Conservation (phyloP, 1,140 invertebrate genomes). For the Tetragonula clypearis region DNA sequence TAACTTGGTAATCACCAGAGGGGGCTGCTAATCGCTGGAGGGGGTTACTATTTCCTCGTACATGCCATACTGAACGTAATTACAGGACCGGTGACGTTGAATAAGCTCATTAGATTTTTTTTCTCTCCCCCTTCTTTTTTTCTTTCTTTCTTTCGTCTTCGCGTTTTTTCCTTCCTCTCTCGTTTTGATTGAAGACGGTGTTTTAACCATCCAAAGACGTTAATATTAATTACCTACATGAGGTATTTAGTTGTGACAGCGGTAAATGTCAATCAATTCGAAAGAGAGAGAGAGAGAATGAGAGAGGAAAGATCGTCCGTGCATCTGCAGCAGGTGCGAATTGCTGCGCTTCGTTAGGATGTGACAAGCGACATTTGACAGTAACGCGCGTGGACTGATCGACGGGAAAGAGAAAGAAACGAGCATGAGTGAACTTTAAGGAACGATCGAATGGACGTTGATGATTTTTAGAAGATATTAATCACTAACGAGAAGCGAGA, state of each 20-base stretch:
- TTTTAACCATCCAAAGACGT: not conserved
- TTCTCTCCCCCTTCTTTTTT: not conserved
- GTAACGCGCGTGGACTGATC: not conserved
- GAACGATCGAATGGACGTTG: not conserved
- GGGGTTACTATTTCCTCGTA: conserved; percentile 67
- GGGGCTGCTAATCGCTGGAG: conserved; percentile 77
- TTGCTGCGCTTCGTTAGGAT: conserved; percentile 1
- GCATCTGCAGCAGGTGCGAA: conserved; percentile 37
- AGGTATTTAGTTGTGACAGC: not conserved
- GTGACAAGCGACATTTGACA: conserved; percentile 19
- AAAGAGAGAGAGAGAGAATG: not conserved
- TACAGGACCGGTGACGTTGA: conserved; percentile 79
- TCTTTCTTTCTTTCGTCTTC: too few relatives aligned
- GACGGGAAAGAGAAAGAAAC: too few relatives aligned
- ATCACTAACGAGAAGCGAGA: too few relatives aligned
- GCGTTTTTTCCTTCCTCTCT: too few relatives aligned
- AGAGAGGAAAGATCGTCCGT: not conserved
- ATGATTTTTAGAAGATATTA: too few relatives aligned
- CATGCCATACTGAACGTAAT: conserved; percentile 77
- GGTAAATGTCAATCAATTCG: conserved; percentile 3
- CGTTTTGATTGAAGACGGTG: too few relatives aligned
- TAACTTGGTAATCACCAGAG: conserved; percentile 79
- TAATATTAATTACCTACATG: conserved; percentile 61
- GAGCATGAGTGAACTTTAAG: not conserved
- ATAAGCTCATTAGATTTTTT: conserved; percentile 80